phyloP scores from a whole-genome alignment of 1,140 invertebrate genomes.

The Drosophila navojoa region DNA sequence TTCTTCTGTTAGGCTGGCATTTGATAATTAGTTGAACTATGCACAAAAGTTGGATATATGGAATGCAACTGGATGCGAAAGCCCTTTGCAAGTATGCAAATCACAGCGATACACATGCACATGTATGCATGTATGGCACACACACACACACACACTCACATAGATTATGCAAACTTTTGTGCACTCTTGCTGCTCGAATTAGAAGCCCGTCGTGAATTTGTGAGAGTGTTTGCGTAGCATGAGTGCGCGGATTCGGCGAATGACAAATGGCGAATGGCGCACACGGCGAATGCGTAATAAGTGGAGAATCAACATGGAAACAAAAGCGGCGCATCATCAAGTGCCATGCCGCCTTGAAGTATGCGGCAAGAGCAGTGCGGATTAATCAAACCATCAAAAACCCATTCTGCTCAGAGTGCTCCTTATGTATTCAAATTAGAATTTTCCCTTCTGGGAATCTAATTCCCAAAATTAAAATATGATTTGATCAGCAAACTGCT shows the following conservation, averaged over 20 bases:
- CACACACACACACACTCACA: neutral
- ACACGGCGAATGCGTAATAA: slow-evolving; percentile 59
- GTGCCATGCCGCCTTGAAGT: neutral
- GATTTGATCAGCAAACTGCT: too few relatives aligned
- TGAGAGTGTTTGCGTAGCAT: slow-evolving; percentile 10
- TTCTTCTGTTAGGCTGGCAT: neutral
- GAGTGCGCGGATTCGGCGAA: slow-evolving; percentile 17
- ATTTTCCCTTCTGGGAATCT: too few relatives aligned
- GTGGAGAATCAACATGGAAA: neutral
- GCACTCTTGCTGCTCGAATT: slow-evolving; percentile 7
- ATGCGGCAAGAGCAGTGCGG: neutral
- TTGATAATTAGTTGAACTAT: slow-evolving; percentile 46
- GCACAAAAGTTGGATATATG: slow-evolving; percentile 33
- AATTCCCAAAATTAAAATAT: too few relatives aligned
- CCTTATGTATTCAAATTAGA: too few relatives aligned
- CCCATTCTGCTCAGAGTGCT: too few relatives aligned
- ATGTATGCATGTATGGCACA: neutral
- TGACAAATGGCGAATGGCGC: neutral
- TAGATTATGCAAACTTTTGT: slow-evolving; percentile 9
- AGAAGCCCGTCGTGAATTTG: slow-evolving; percentile 1
- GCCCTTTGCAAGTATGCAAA: slow-evolving; percentile 46
- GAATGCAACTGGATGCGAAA: slow-evolving; percentile 32
- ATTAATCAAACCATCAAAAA: neutral
- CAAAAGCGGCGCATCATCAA: neutral
- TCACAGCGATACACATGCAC: slow-evolving; percentile 8